Base-by-base conservation (phyloP, 35 echinoderm and acorn worm species). In the Diadema setosum region DNA sequence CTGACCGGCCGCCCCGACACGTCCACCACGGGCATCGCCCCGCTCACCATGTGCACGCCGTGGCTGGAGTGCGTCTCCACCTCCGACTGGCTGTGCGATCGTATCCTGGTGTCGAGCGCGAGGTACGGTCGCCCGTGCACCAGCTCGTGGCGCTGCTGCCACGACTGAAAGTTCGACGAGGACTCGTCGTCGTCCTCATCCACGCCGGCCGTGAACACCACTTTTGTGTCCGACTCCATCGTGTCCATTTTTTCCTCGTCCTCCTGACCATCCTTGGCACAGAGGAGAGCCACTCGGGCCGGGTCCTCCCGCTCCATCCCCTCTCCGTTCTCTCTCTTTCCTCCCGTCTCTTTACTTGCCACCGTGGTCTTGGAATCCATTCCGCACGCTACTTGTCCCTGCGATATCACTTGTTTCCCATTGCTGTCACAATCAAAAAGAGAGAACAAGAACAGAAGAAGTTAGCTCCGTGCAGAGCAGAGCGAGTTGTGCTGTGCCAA, bases 171-270 rank as follows among this genome's bases (percentile, higher is more conserved):
- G 73, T 78, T 78, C 34, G 39, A 7, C 15, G 73, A 35, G 2
- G 73, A 42, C 37, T 42, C 73, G 5, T 78, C 73, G 7, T 78
- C 73, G 35, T 76, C 70, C 15, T 78, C 73, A 21, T 1, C 73
- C 16, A 14, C 73, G 24, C 73, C 73, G 7, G 73, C 73, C 37
- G 40, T 78, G 40, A 78, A 78, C 24, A 44, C 25, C 2, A 78
- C 73, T 44, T 78, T 78, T 44, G 73, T 16, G 16, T 78, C 73
- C 16, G 73, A 78, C 44, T 78, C 73, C 73, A 39, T 78, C 24
- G 73, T 78, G 73, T 78, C 73, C 73, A 78, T 78, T 78, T 78
- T 78, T 41, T 78, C 73, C 11, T 78, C 73, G 24, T 78, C 73
- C 40, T 78, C 73, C 14, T 78, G 73, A 78, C 34, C 44, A 78